Percentiles rank a stretch among this genome's conserved stretches.
Conservation (phyloP, 1,140 invertebrate genomes). For the Homalodisca vitripennis region DNA sequence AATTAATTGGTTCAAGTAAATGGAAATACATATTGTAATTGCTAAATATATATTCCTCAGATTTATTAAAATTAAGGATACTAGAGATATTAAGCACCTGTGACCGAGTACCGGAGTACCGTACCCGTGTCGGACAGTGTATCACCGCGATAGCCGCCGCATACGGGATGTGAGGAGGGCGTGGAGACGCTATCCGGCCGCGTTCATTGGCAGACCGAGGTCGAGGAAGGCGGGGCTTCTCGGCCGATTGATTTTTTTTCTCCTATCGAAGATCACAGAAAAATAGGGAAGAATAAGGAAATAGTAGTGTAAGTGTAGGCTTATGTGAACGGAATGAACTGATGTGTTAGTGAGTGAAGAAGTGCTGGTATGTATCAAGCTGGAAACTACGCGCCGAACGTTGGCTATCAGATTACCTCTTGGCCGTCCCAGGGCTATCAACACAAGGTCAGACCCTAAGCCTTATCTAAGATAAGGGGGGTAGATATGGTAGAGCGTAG, state of each 20-base stretch:
- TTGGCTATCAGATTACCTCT: conserved; percentile 36
- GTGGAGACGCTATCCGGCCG: conserved; percentile 16
- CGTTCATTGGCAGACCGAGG: conserved; percentile 30
- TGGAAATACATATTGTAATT: too few species aligned
- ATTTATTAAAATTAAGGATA: too few species aligned
- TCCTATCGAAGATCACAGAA: conserved; percentile 17
- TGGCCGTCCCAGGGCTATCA: conserved; percentile 39
- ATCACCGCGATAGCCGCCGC: too few species aligned
- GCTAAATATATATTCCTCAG: too few species aligned
- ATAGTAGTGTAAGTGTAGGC: conserved; percentile 29
- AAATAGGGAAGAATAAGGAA: conserved; percentile 29
- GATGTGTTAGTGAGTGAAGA: background rate
- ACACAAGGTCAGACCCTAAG: conserved; percentile 37
- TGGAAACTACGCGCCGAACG: conserved; percentile 32
- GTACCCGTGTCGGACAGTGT: too few species aligned
- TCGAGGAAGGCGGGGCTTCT: conserved; percentile 31
- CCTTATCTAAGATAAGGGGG: too few species aligned
- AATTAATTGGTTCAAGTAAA: too few species aligned
- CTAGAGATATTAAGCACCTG: too few species aligned
- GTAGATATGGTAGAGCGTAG: conserved; percentile 12
- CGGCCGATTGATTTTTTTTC: conserved; percentile 35
- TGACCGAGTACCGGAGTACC: too few species aligned
- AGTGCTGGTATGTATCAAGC: conserved; percentile 34
- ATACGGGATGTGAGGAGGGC: conserved; percentile 20
- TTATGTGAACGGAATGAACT: conserved; percentile 11